phyloP scores from a whole-genome alignment of 2,888 invertebrate genomes.

The Drosophila siamana region DNA sequence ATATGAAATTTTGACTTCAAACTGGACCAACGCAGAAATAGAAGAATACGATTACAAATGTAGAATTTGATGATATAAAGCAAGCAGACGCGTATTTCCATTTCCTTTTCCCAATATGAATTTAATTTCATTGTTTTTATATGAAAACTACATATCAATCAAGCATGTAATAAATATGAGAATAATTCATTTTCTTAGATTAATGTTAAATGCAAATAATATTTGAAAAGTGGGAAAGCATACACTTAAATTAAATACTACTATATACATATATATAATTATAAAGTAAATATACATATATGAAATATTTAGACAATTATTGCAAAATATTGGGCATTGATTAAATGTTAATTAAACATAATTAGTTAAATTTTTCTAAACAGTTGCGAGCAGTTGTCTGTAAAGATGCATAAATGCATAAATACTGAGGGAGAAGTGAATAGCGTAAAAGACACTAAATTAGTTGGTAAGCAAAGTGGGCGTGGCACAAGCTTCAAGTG shows the following conservation, averaged over 20 bases:
- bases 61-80: not conserved
- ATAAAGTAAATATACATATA: constrained; percentile 17
- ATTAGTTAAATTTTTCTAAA: constrained; percentile 43
- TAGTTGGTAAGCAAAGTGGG: constrained; percentile 66
- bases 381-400: constrained; percentile 30
- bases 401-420: constrained; percentile 17
- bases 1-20: constrained; percentile 47
- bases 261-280: too few relatives aligned
- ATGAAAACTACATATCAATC: constrained; percentile 68
- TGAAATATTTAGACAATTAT: constrained; percentile 30
- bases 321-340: constrained; percentile 29
- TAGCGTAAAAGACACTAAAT: constrained; percentile 81
- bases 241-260: constrained; percentile 67
- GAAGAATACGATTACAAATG: constrained; percentile 10
- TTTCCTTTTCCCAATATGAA: constrained; percentile 16
- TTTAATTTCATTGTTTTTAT: constrained; percentile 51
- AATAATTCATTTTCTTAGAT: constrained; percentile 55
- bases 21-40: constrained; percentile 68
- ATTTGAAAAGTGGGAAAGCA: constrained; percentile 72
- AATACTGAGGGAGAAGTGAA: constrained; percentile 44
- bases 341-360: constrained; percentile 30
- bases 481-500: constrained; percentile 45
- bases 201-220: constrained; percentile 55
- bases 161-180: constrained; percentile 61
- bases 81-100: not conserved